A percentile compares a stretch with the other conserved stretches of the same genome.
These are phyloP conservation scores for Tetheella fluctuosa DNA, from an alignment of 2,888 invertebrate genomes.

Conservation along the genomic window DNA sequence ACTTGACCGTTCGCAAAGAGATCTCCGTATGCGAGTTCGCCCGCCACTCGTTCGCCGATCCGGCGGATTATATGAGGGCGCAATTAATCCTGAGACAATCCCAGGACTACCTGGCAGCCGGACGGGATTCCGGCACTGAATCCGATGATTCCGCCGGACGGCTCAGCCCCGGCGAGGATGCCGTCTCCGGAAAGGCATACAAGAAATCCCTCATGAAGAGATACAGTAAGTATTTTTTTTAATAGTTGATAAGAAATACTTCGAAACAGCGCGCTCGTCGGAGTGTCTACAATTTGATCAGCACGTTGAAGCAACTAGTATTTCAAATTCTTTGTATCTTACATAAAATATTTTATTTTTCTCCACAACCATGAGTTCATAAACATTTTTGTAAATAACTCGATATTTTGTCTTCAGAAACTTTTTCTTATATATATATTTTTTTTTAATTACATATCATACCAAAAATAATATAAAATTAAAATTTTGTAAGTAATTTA, in stretches of 20 bases:
- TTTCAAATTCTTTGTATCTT: background rate
- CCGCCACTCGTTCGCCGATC: slow-evolving; percentile 78
- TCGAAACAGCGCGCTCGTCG: slow-evolving; percentile 28
- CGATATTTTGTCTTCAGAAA: background rate
- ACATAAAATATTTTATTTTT: no score
- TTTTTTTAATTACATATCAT: no score
- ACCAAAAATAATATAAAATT: no score
- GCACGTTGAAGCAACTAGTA: background rate
- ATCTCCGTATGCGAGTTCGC: slow-evolving; percentile 81
- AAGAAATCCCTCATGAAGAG: slow-evolving; percentile 97
- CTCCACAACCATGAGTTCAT: background rate
- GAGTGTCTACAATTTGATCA: background rate
- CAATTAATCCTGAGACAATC: slow-evolving; percentile 80
- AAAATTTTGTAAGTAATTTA: background rate
- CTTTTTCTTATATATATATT: no score
- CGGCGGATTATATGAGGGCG: slow-evolving; percentile 77
- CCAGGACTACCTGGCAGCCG: slow-evolving; percentile 76
- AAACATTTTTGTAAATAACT: background rate
- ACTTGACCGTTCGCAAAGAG: slow-evolving; percentile 87
- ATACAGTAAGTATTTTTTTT: slow-evolving; percentile 91
- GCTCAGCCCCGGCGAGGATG: slow-evolving; percentile 85
- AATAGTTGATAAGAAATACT: slow-evolving; percentile 18
- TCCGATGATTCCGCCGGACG: slow-evolving; percentile 92
- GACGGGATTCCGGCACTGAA: slow-evolving; percentile 89
- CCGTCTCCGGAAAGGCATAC: slow-evolving; percentile 86